phyloP scores from a whole-genome alignment of 2,113 vertebrate genomes.

The Carettochelys insculpta region DNA sequence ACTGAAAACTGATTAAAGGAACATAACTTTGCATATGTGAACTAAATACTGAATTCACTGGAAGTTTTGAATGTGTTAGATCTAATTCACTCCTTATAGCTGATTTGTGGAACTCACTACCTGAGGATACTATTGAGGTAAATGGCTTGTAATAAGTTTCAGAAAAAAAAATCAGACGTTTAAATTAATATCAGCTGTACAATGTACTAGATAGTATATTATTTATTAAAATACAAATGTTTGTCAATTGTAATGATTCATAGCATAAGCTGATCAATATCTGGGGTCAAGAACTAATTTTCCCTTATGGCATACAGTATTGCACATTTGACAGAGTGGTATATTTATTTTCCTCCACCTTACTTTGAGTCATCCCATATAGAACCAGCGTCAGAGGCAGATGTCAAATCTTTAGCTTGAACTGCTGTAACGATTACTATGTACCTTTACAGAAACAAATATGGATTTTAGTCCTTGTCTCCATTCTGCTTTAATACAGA shows the following conservation, averaged over 20 bases:
- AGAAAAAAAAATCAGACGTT: background rate
- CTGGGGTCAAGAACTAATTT: background rate
- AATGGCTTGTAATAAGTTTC: background rate
- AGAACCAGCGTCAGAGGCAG: background rate
- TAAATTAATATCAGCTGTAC: background rate
- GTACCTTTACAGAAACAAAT: background rate
- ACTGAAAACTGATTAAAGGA: background rate
- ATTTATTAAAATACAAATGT: background rate
- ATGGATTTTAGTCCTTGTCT: background rate
- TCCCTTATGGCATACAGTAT: background rate
- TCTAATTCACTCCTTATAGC: background rate
- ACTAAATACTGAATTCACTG: background rate
- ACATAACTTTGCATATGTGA: background rate
- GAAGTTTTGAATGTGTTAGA: background rate
- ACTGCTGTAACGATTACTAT: background rate
- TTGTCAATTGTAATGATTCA: background rate
- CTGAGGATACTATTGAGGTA: background rate
- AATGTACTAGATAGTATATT: background rate
- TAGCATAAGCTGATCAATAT: background rate
- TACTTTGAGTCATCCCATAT: background rate
- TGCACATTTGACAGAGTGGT: background rate
- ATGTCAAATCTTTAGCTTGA: background rate
- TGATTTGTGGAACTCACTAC: constrained; percentile 8
- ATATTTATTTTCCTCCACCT: background rate
- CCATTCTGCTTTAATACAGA: background rate